These are phyloP conservation scores for Rhinogobius similis DNA, from an alignment of 2,113 vertebrate genomes.

Conservation along the genomic window DNA sequence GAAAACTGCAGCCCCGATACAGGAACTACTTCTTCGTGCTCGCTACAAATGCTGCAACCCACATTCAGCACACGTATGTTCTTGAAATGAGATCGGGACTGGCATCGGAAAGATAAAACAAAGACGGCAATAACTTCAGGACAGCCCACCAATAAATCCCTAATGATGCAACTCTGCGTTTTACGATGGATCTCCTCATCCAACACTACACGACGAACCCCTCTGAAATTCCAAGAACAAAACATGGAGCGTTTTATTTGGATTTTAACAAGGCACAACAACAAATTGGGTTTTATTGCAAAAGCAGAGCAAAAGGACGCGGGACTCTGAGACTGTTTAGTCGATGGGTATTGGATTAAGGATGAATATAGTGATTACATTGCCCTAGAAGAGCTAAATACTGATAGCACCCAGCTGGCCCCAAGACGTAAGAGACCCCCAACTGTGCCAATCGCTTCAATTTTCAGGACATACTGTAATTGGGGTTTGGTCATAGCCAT, in stretches of 20 bases:
- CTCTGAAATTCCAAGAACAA: constrained; percentile 55
- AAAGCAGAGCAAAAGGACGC: constrained; percentile 46
- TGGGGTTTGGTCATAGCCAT: neutral
- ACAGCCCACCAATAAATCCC: constrained; percentile 40
- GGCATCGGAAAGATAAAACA: neutral
- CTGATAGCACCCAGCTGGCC: constrained; percentile 24
- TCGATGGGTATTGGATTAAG: constrained; percentile 40
- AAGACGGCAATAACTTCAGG: neutral
- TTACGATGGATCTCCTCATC: constrained; percentile 50
- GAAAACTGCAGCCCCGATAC: neutral
- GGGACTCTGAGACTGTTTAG: constrained; percentile 46
- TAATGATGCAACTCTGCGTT: constrained; percentile 50
- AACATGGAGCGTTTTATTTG: constrained; percentile 67
- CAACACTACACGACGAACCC: constrained; percentile 29
- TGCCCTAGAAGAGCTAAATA: constrained; percentile 59
- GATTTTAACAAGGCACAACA: constrained; percentile 63
- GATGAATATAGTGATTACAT: constrained; percentile 52
- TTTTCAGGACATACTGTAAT: neutral
- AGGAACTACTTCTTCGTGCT: neutral
- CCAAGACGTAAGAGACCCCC: neutral
- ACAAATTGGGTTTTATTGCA: constrained; percentile 67
- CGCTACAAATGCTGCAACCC: neutral
- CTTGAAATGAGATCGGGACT: neutral
- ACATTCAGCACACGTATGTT: neutral
- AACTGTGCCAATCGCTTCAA: neutral